Conservation (phyloP, 2,113 vertebrate genomes). For the Amazona vittata region DNA sequence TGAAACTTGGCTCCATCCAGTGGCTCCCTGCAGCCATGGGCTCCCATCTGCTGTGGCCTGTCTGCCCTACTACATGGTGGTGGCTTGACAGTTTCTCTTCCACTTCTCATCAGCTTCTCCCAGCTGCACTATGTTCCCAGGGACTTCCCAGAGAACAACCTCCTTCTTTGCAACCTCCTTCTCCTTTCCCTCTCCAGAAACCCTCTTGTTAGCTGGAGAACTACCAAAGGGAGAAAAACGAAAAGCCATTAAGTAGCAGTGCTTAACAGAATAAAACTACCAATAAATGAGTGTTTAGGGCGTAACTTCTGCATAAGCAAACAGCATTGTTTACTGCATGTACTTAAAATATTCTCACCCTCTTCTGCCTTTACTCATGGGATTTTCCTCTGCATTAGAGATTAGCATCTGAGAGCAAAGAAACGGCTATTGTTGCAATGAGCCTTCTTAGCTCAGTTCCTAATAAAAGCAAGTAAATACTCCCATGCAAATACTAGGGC, state of each 20-base stretch:
- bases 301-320: background rate
- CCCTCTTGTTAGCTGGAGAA: background rate
- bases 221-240: background rate
- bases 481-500: background rate
- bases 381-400: conserved; percentile 1
- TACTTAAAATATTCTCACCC: background rate
- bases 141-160: background rate
- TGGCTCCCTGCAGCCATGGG: background rate
- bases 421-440: background rate
- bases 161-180: background rate
- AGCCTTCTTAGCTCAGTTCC: background rate
- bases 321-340: background rate
- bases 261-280: conserved; percentile 1
- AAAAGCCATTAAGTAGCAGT: background rate
- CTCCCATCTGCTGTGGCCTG: background rate
- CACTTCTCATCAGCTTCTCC: background rate
- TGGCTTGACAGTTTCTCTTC: background rate
- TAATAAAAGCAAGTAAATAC: background rate
- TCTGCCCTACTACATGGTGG: background rate
- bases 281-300: background rate
- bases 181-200: background rate
- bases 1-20: background rate
- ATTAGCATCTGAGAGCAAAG: background rate
- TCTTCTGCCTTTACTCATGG: background rate
- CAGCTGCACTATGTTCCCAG: background rate